Conservation (phyloP, 2,888 invertebrate genomes). For the Hetaerina titia region DNA sequence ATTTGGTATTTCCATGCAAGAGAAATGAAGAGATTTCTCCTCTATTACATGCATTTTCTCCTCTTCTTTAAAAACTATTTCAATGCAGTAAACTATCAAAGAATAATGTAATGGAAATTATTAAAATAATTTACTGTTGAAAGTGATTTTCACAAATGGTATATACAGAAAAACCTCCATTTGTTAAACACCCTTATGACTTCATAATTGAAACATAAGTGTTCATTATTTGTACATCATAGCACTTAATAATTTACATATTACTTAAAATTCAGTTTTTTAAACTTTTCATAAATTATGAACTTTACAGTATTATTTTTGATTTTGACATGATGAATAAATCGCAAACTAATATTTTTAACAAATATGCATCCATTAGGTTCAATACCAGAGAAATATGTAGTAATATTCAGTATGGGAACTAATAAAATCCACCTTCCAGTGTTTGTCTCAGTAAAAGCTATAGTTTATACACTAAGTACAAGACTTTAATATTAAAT, state of each 20-base stretch:
- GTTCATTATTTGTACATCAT: neutral
- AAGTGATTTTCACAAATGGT: neutral
- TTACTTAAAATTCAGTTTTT: constrained; percentile 16
- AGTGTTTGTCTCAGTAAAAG: constrained; percentile 14
- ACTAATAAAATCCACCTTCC: constrained; percentile 21
- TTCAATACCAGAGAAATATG: constrained; percentile 9
- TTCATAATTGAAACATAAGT: neutral
- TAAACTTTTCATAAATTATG: neutral
- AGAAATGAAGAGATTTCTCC: neutral
- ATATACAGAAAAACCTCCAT: neutral
- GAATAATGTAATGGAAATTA: neutral
- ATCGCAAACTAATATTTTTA: constrained; percentile 10
- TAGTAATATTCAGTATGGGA: neutral
- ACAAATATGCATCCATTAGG: constrained; percentile 7
- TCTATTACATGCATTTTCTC: neutral
- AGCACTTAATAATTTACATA: constrained; percentile 18
- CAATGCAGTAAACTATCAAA: neutral
- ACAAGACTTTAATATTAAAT: constrained; percentile 36
- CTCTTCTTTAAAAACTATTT: neutral
- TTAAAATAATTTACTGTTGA: neutral
- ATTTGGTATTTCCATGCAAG: neutral
- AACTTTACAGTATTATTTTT: neutral
- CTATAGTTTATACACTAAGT: constrained; percentile 40
- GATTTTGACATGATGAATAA: neutral
- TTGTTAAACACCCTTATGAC: neutral